Percentiles rank a stretch among this genome's conserved stretches.
phyloP scores from a whole-genome alignment of 23 tunicate species.

The Clavelina lepadiformis region DNA sequence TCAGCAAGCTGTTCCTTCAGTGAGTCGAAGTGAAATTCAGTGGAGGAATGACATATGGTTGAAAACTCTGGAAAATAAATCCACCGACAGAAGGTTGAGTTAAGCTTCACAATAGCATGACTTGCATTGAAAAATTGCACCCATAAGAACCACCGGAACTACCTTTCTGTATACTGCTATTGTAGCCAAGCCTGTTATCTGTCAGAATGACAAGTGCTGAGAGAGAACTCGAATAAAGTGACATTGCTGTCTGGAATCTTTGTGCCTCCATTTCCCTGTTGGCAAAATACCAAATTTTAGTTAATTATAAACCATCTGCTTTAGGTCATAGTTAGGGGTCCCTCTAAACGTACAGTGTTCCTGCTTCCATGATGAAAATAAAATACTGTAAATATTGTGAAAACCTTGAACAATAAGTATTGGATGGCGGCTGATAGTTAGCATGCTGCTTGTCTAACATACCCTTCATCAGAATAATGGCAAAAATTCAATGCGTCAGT shows the following conservation, averaged over 20 bases:
- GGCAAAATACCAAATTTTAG: too few species aligned
- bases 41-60: slow-evolving; percentile 59
- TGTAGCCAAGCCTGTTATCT: slow-evolving; percentile 36
- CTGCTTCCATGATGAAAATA: too few species aligned
- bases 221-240: slow-evolving; percentile 77
- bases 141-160: too few species aligned
- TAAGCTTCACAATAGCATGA: too few species aligned
- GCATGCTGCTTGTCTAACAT: not conserved
- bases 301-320: too few species aligned
- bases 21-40: slow-evolving; percentile 81
- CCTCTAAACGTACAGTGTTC: too few species aligned
- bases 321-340: too few species aligned
- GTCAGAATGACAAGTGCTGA: slow-evolving; percentile 74
- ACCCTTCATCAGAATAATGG: slow-evolving; percentile 52
- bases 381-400: too few species aligned
- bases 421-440: too few species aligned
- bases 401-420: too few species aligned
- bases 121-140: too few species aligned
- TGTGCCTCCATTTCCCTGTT: slow-evolving; percentile 85
- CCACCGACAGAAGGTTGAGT: too few species aligned
- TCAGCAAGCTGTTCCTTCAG: slow-evolving; percentile 48
- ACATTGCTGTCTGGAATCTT: slow-evolving; percentile 82
- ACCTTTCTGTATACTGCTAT: slow-evolving; percentile 50
- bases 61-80: slow-evolving; percentile 53
- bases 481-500: slow-evolving; percentile 65